phyloP scores from a whole-genome alignment of 1,140 invertebrate species.

The Phortica variegata region DNA sequence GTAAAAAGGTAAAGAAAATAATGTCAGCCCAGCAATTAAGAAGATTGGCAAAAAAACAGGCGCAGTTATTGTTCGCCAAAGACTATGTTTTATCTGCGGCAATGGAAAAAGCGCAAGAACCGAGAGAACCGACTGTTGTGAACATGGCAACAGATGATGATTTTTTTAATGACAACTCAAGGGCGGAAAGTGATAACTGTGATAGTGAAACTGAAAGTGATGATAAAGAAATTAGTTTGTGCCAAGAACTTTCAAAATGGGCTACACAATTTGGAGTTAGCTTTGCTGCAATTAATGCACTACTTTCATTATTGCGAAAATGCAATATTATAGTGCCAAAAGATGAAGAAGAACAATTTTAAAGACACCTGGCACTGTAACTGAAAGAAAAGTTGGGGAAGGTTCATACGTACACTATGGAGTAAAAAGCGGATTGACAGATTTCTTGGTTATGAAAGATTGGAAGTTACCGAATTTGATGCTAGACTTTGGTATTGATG shows the following conservation, averaged over 20 bases:
- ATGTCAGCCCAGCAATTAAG: no score
- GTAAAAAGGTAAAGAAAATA: no score
- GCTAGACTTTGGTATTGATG: constrained; percentile 18
- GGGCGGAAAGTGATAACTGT: no score
- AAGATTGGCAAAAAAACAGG: no score
- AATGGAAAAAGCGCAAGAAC: no score
- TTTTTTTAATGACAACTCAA: no score
- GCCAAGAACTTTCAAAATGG: not conserved
- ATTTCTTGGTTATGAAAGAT: constrained; percentile 16
- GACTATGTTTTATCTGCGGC: no score
- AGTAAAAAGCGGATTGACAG: constrained; percentile 11
- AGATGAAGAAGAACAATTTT: constrained; percentile 4
- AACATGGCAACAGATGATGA: no score
- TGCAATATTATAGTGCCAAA: constrained; percentile 5
- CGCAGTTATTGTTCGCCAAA: no score
- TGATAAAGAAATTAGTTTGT: not conserved
- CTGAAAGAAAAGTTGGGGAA: constrained; percentile 4
- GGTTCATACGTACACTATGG: constrained; percentile 1
- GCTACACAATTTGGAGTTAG: not conserved
- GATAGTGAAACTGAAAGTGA: no score
- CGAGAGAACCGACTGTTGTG: no score
- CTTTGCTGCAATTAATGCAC: constrained; percentile 2
- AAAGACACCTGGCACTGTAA: not conserved
- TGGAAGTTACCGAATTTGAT: constrained; percentile 12
- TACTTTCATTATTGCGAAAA: constrained; percentile 4